Evolutionary conservation across 2,888 invertebrate genomes (phyloP), one percentile per base, ranked within the genome.

Genomic region (Torymus texanus): DNA sequence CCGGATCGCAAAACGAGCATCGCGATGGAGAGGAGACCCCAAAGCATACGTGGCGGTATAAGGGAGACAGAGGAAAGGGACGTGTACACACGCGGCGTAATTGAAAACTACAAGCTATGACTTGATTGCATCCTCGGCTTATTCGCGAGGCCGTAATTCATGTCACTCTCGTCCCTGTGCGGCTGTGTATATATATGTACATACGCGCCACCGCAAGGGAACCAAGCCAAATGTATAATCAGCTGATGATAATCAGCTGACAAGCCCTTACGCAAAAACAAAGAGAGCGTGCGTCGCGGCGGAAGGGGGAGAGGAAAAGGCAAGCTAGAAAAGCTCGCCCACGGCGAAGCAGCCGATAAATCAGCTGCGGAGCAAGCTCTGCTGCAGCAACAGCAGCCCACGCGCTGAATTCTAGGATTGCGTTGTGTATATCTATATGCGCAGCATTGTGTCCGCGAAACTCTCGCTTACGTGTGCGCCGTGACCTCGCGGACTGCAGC

Each of bases 271-370:
- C 8, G 41, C 41, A 41, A 41, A 41, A 41, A 41, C 41, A 41
- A 41, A 41, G 41, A 41, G 41, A 29, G 12, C 24, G 2, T 51
- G 53, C 24, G 14, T 53, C 13, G 1, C 51, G 18, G 2, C 8
- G 29, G 61, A 24, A 41, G 41, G 4, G 24, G 18, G 29, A 18
- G 16, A 67, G 14, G 21, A 14, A 51, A 51, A 12, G 18, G 59
- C 2, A 13, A 59, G 14, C 59, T 16, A 41, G 11, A 21, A 61
- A 11, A 41, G 59, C 41, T 59, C 51, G 68, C 70, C 70, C 70
- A 70, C 70, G 70, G 70, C 70, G 59, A 50, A 70, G 70, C 58
- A 50, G 21, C 58, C 71, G 73, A 72, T 74, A 74, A 74, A 74
- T 74, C 63, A 74, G 73, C 63, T 65, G 55, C 18, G 51, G 41